These are phyloP conservation scores for Pyrocoelia pectoralis DNA, from an alignment of 2,888 invertebrate genomes.

Conservation along the genomic window DNA sequence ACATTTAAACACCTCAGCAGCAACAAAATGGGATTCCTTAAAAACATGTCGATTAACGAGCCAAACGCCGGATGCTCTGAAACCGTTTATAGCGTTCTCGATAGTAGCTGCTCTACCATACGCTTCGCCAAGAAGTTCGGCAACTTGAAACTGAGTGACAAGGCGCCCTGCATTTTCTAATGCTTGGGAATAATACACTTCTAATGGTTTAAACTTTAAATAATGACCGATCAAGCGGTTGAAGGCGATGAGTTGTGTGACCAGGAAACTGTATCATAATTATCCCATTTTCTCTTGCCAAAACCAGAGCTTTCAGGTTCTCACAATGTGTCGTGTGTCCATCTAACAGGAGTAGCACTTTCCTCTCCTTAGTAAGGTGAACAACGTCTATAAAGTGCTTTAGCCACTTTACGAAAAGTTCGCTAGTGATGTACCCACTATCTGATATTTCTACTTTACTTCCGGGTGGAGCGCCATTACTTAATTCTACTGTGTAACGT, in stretches of 20 bases:
- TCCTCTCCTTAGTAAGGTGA: background rate
- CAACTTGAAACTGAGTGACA: background rate
- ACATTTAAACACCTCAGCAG: too few species aligned
- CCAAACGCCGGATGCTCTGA: too few species aligned
- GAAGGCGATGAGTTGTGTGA: too few species aligned
- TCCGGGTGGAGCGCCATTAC: background rate
- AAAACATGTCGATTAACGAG: too few species aligned
- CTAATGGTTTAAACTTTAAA: too few species aligned
- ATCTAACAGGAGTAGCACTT: too few species aligned
- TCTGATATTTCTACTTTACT: background rate
- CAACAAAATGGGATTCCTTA: too few species aligned
- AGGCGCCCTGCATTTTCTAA: background rate
- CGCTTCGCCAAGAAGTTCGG: background rate
- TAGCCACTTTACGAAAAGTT: background rate
- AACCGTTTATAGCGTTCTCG: too few species aligned
- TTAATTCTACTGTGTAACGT: constrained; percentile 8
- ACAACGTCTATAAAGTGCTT: background rate
- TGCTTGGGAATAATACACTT: too few species aligned
- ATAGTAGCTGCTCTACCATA: background rate
- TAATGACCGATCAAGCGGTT: too few species aligned
- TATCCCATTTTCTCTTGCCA: background rate
- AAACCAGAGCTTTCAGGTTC: constrained; percentile 1
- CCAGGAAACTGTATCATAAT: background rate
- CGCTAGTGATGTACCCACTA: background rate
- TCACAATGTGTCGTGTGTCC: background rate